Evolutionary conservation across 2,888 invertebrate genomes (phyloP).

Genomic region (Drosophila gaucha): DNA sequence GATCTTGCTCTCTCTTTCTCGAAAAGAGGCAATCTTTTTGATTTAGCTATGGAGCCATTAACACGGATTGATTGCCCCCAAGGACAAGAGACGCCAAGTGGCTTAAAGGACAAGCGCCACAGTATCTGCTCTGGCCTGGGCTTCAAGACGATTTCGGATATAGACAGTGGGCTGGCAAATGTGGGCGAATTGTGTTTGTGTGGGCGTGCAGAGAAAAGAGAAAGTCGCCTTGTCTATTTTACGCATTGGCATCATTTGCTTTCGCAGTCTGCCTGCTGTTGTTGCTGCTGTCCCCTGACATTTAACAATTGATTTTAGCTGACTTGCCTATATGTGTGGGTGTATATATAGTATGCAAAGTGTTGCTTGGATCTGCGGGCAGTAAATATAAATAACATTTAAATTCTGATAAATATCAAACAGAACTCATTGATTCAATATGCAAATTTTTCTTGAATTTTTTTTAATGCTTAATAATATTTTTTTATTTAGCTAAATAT

Average conservation of each 20-base stretch:
- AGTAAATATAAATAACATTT: slow-evolving; percentile 7
- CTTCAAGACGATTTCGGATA: slow-evolving; percentile 29
- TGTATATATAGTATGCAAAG: neutral
- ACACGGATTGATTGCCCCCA: slow-evolving; percentile 78
- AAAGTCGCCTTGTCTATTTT: slow-evolving; percentile 49
- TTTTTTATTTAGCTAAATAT: neutral
- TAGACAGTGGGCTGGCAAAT: slow-evolving; percentile 10
- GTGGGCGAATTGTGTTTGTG: slow-evolving; percentile 14
- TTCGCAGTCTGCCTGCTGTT: slow-evolving; percentile 6
- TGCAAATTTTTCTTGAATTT: no score
- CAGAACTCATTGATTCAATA: slow-evolving; percentile 1
- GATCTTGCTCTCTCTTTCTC: slow-evolving; percentile 13
- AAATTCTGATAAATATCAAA: neutral
- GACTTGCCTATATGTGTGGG: neutral
- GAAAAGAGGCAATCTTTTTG: slow-evolving; percentile 64
- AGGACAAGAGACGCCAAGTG: slow-evolving; percentile 72
- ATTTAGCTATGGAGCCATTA: slow-evolving; percentile 74
- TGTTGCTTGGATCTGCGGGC: neutral
- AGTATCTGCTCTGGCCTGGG: neutral
- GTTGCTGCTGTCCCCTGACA: slow-evolving; percentile 27
- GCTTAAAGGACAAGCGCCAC: slow-evolving; percentile 69
- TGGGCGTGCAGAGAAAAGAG: slow-evolving; percentile 38
- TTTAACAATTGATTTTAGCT: slow-evolving; percentile 61
- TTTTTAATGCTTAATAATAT: no score
- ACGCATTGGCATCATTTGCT: slow-evolving; percentile 42